Evolutionary conservation across 2,888 invertebrate genomes (phyloP), one percentile per base, ranked within the genome.

Genomic region (Trissolcus brochymenae): DNA sequence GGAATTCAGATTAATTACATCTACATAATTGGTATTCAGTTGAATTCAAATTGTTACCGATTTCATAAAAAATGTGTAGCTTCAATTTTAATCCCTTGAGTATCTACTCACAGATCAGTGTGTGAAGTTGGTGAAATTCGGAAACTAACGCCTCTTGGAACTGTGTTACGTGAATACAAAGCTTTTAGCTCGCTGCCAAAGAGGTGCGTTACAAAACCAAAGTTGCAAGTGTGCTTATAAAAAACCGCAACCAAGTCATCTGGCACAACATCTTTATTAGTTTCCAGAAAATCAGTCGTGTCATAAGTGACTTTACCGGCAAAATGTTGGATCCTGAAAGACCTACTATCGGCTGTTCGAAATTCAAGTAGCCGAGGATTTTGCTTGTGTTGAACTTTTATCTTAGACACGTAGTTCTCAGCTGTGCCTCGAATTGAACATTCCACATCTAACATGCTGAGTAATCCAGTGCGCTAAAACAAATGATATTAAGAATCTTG

Each of bases 141-240:
- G 90, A 96, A 96, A 87, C 95, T 93, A 78, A 95, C 92, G 70
- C 95, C 95, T 79, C 93, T 90, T 13, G 94, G 95, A 62, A 93
- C 94, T 57, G 93, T 94, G 82, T 94, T 94, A 80, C 93, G 91
- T 2, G 94, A 93, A 84, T 94, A 95, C 13, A 95, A 90, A 1
- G 94, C 94, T 90, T 97, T 97, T 77, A 98, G 90, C 89, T 98
- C 98, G 64, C 95, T 94, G 0, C 97, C 96, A 88, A 98, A 98
- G n/a, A 98, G 91, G 88, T 98, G 97, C 16, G 97, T 96, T 0
- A 96, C 98, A 89, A 98, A 98, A n/a, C 98, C 98, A 90, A 98
- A 98, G 88, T 96, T 97, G 90, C 98, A 98, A 68, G 93, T 94
- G 84, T 96, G 95, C 85, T 95, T 95, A 90, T 97, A 95, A 90